Evolutionary conservation across 1,140 invertebrate genomes (phyloP).

Genomic region (Drosophila nebulosa): DNA sequence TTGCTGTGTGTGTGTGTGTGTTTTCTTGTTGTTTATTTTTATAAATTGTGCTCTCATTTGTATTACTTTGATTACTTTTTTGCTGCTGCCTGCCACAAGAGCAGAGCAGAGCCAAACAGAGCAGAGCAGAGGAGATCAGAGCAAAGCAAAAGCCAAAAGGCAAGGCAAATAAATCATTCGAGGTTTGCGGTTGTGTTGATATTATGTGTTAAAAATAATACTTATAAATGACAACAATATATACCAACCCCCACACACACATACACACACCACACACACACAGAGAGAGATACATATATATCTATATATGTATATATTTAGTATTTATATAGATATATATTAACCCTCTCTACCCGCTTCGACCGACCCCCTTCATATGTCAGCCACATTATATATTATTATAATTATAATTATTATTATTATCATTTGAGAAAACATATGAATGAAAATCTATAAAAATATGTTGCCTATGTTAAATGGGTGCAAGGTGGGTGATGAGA

Average conservation of each 20-base stretch:
- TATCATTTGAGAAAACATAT: constrained; percentile 1
- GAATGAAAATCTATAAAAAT: background rate
- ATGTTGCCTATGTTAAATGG: background rate
- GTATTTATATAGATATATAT: background rate
- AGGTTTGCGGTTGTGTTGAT: constrained; percentile 9
- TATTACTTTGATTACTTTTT: constrained; percentile 59
- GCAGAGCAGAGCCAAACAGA: background rate
- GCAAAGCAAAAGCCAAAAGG: constrained; percentile 8
- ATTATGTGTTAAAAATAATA: constrained; percentile 10
- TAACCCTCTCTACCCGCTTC: too few relatives aligned
- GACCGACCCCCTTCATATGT: background rate
- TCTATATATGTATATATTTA: background rate
- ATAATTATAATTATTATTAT: constrained; percentile 8
- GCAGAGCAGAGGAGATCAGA: background rate
- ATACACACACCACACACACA: background rate
- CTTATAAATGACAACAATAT: constrained; percentile 4
- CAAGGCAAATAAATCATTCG: constrained; percentile 13
- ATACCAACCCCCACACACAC: constrained; percentile 3
- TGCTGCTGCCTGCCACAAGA: background rate
- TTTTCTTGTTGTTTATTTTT: constrained; percentile 48
- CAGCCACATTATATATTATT: background rate
- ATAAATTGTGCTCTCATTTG: constrained; percentile 53
- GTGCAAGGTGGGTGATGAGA: too few relatives aligned
- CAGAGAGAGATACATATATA: background rate
- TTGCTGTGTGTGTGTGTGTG: background rate